Base-by-base conservation (phyloP, 2,797 vertebrate species). In the Epinephelus coioides region DNA sequence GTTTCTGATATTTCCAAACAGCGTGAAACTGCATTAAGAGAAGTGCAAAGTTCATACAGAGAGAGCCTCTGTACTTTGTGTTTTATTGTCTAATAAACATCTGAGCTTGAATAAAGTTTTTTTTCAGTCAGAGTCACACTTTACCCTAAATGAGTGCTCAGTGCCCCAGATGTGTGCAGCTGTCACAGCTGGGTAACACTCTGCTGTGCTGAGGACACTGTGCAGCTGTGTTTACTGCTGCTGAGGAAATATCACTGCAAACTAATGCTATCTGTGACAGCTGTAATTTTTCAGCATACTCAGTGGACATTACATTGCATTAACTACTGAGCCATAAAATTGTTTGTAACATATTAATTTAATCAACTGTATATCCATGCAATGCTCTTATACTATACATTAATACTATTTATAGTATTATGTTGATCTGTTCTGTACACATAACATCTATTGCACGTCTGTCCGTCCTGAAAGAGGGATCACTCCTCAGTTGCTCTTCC, bases 121-220 rank as follows among this genome's bases (percentile, higher is more conserved):
- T 18, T 43, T 25, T 54, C 0, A 3, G 25, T 18, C 23, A 43
- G 6, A 19, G 38, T 66, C 69, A 65, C 61, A 81, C 11, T 27
- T 65, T 53, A 60, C 4, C 43, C 34, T 30, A 21, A 6, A 9
- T 55, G 55, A 19, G 25, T 40, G 43, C 4, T 40, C 14, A 13
- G 1, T 21, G 10, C 56, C 46, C 57, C 76, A 87, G 79, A 76
- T 81, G 79, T 82, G 64, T 63, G 64, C 81, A 76, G 75, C 73
- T 83, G 77, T 79, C 71, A 72, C 78, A 78, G 81, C 77, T 80
- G 76, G 63, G 6, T 50, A 59, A 74, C 65, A 17, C 13, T 50
- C 38, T 1, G 27, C 3, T 43, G 18, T 1, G 2, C 30, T 30
- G 17, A 78, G 78, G 69, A 73, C 30, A n/a, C 47, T n/a, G 9